Conservation (phyloP, 1,140 invertebrate species). For the Drosophila ambigua region DNA sequence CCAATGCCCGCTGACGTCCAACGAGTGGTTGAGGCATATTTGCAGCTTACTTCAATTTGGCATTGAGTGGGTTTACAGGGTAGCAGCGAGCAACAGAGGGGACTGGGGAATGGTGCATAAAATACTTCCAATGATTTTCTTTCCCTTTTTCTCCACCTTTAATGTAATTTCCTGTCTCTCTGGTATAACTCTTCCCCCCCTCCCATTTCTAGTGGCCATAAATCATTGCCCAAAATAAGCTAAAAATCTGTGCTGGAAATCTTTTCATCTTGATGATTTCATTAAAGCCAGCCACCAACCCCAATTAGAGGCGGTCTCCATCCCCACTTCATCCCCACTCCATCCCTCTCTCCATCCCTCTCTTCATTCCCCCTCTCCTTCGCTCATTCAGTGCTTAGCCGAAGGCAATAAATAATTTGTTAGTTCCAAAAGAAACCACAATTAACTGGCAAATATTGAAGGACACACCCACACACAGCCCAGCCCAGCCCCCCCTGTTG, state of each 20-base stretch:
- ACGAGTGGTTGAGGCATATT: slow-evolving; percentile 54
- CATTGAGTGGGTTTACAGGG: slow-evolving; percentile 7
- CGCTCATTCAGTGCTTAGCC: slow-evolving; percentile 3
- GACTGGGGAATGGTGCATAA: neutral
- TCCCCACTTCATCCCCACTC: no score
- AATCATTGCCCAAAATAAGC: neutral
- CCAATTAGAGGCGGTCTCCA: slow-evolving; percentile 15
- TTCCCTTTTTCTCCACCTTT: no score
- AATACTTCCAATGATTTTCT: no score
- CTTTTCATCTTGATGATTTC: slow-evolving; percentile 32
- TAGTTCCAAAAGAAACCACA: slow-evolving; percentile 46
- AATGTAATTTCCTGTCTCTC: no score
- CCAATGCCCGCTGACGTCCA: slow-evolving; percentile 63
- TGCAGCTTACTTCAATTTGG: slow-evolving; percentile 43
- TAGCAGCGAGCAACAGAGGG: slow-evolving; percentile 13
- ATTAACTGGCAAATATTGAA: slow-evolving; percentile 61
- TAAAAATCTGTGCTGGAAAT: slow-evolving; percentile 11
- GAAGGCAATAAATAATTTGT: slow-evolving; percentile 43
- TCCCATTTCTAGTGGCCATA: no score
- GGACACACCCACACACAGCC: slow-evolving; percentile 52
- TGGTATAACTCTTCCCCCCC: no score
- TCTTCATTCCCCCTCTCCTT: no score
- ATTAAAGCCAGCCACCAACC: slow-evolving; percentile 17
- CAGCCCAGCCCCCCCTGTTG: neutral
- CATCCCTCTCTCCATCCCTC: neutral